Evolutionary conservation across 2,113 vertebrate genomes (phyloP).

Genomic region (Mirza zaza): DNA sequence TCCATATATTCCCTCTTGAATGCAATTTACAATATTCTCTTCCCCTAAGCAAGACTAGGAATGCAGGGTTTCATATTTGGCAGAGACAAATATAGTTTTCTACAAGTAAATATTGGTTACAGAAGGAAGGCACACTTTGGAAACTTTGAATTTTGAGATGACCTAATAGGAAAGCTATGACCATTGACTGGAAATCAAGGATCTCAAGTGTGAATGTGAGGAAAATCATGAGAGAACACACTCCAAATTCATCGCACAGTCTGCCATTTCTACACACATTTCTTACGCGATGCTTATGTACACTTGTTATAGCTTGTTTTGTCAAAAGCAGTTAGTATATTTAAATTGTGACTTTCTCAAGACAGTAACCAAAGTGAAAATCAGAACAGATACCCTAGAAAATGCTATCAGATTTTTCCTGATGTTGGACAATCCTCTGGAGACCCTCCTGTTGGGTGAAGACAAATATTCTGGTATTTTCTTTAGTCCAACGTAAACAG

Average conservation of each 20-base stretch:
- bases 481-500: background rate
- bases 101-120: background rate
- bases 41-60: background rate
- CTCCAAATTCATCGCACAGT: fast-evolving
- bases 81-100: background rate
- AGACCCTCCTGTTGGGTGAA: background rate
- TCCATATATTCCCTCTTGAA: background rate
- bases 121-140: background rate
- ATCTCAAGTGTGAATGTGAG: background rate
- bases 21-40: background rate
- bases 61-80: background rate
- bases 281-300: fast-evolving
- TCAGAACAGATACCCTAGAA: fast-evolving
- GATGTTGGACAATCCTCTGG: background rate
- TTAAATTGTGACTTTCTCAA: background rate
- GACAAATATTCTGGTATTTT: background rate
- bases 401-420: too few species aligned
- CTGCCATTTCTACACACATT: too few species aligned
- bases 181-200: too few species aligned
- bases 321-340: background rate
- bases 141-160: background rate
- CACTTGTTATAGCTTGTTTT: background rate
- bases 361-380: background rate
- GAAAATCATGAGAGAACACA: fast-evolving
- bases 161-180: background rate